These are phyloP conservation scores for Desmodus rotundus DNA, from an alignment of 2,113 vertebrate genomes.

Conservation along the genomic window DNA sequence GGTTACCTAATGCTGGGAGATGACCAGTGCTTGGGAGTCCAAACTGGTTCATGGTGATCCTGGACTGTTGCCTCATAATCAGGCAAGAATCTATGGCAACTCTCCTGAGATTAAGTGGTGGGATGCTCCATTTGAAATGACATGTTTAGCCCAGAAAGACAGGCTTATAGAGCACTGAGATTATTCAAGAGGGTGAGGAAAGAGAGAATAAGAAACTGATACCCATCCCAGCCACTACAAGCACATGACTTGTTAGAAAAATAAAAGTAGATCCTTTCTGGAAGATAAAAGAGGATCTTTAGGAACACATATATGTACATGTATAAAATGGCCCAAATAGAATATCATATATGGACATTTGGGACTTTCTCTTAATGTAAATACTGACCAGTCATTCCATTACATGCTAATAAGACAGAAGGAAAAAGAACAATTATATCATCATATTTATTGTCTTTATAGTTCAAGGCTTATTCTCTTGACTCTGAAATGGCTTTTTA, in stretches of 20 bases:
- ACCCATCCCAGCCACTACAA: neutral
- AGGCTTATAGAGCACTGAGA: neutral
- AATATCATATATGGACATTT: neutral
- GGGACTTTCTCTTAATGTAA: neutral
- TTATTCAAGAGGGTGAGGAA: neutral
- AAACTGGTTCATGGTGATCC: neutral
- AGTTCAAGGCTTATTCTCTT: neutral
- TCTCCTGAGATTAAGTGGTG: neutral
- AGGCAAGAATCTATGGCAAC: neutral
- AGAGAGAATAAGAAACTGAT: neutral
- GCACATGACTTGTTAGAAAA: neutral
- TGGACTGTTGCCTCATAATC: neutral
- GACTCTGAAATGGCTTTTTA: conserved; percentile 28
- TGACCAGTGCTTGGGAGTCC: neutral
- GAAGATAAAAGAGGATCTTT: neutral
- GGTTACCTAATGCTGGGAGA: neutral
- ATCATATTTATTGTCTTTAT: conserved; percentile 22
- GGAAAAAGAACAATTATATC: conserved; percentile 14
- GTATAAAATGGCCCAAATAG: neutral
- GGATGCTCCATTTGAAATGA: neutral
- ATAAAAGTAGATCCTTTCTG: neutral
- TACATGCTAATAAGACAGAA: neutral
- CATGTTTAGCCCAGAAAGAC: neutral
- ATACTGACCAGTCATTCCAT: neutral
- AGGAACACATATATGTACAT: neutral